Evolutionary conservation across 1,140 invertebrate genomes (phyloP).

Genomic region (Araneus ventricosus): DNA sequence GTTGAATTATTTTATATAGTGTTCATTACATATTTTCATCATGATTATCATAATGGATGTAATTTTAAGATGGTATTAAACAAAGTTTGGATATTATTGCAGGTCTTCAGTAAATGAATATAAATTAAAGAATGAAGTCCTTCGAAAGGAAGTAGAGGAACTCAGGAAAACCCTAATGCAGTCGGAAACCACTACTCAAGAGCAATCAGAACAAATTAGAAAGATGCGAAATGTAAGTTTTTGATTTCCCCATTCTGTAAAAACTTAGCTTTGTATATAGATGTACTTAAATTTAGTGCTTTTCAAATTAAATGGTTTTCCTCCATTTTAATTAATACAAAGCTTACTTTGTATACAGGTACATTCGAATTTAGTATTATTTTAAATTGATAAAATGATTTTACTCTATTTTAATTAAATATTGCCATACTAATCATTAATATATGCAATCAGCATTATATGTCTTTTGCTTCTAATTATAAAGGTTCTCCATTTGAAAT

Average conservation of each 20-base stretch:
- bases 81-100: neutral
- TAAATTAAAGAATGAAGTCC: slow-evolving; percentile 37
- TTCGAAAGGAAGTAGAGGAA: slow-evolving; percentile 48
- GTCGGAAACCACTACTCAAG: neutral
- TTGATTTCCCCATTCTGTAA: neutral
- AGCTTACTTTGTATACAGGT: too few relatives aligned
- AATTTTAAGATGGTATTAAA: too few relatives aligned
- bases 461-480: too few relatives aligned
- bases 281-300: too few relatives aligned
- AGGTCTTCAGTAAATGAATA: slow-evolving; percentile 13
- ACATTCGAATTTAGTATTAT: neutral
- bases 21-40: too few relatives aligned
- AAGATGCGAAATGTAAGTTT: slow-evolving; percentile 50
- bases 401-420: neutral
- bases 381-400: neutral
- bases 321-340: neutral
- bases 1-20: too few relatives aligned
- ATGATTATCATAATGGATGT: too few relatives aligned
- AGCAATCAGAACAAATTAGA: slow-evolving; percentile 39
- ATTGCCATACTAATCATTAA: neutral
- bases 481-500: too few relatives aligned
- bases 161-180: slow-evolving; percentile 1
- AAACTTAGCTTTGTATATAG: too few relatives aligned
- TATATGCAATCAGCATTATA: too few relatives aligned
- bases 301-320: neutral